These are phyloP conservation scores for Glaucidium brasilianum DNA, from an alignment of 2,113 vertebrate species.

Conservation along the genomic window DNA sequence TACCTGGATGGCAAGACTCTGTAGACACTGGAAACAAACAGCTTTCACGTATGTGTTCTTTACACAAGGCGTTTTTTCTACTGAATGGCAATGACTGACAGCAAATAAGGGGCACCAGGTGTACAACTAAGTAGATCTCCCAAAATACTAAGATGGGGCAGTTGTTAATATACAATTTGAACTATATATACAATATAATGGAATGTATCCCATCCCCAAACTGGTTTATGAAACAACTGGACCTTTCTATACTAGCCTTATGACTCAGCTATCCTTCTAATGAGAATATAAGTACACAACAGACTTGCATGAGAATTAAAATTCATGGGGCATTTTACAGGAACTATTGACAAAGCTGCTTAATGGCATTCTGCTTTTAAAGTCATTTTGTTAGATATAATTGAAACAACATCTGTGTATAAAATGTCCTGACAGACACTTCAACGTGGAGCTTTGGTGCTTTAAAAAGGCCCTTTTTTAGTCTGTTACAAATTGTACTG, in stretches of 20 bases:
- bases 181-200: constrained; percentile 76
- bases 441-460: constrained; percentile 71
- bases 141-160: constrained; percentile 73
- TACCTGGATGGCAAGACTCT: constrained; percentile 47
- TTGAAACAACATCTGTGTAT: constrained; percentile 62
- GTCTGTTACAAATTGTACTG: constrained; percentile 24
- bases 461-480: constrained; percentile 68
- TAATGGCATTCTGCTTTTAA: constrained; percentile 61
- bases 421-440: constrained; percentile 71
- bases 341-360: constrained; percentile 50
- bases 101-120: constrained; percentile 64
- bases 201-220: constrained; percentile 77
- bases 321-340: constrained; percentile 52
- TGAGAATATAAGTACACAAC: constrained; percentile 46
- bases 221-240: constrained; percentile 69
- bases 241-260: constrained; percentile 58
- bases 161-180: constrained; percentile 72
- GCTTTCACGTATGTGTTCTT: background rate
- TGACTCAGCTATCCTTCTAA: constrained; percentile 50
- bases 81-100: constrained; percentile 27
- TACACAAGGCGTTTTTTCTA: constrained; percentile 38
- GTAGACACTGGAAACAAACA: background rate
- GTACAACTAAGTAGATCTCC: constrained; percentile 59
- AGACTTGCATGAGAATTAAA: constrained; percentile 63
- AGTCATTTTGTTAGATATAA: constrained; percentile 66